These are phyloP conservation scores for Hassar affinis DNA, from an alignment of 2,113 vertebrate genomes.

Conservation along the genomic window DNA sequence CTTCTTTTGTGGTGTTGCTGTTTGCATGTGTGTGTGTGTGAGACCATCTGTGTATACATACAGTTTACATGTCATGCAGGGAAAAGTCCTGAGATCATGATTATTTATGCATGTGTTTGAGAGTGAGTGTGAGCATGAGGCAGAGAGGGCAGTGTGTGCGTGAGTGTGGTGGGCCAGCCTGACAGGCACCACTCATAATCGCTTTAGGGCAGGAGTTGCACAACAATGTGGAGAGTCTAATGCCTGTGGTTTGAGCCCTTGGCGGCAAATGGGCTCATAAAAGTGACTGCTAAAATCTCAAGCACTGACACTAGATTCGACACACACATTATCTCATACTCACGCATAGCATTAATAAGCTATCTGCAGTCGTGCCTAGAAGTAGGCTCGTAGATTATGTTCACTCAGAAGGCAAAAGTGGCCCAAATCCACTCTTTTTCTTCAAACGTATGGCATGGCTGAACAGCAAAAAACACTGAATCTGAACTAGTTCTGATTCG, in stretches of 20 bases:
- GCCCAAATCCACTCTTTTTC: too few species aligned
- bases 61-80: constrained; percentile 1
- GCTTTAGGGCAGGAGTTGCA: constrained; percentile 79
- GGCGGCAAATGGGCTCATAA: constrained; percentile 71
- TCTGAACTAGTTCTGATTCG: too few species aligned
- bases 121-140: constrained; percentile 11
- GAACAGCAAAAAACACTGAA: too few species aligned
- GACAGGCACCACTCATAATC: constrained; percentile 82
- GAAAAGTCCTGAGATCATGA: background rate
- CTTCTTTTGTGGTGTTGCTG: background rate
- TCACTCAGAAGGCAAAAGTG: too few species aligned
- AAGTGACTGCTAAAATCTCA: constrained; percentile 65
- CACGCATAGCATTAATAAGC: background rate
- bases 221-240: constrained; percentile 80
- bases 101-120: constrained; percentile 6
- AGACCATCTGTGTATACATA: constrained; percentile 10
- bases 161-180: constrained; percentile 77
- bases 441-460: too few species aligned
- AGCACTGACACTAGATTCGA: constrained; percentile 43
- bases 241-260: constrained; percentile 80
- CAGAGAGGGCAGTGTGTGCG: constrained; percentile 48
- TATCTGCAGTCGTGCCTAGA: background rate
- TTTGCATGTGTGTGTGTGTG: background rate
- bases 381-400: background rate
- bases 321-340: constrained; percentile 40